Evolutionary conservation across 2,797 vertebrate species (phyloP).

Genomic region (Limnodromus scolopaceus): DNA sequence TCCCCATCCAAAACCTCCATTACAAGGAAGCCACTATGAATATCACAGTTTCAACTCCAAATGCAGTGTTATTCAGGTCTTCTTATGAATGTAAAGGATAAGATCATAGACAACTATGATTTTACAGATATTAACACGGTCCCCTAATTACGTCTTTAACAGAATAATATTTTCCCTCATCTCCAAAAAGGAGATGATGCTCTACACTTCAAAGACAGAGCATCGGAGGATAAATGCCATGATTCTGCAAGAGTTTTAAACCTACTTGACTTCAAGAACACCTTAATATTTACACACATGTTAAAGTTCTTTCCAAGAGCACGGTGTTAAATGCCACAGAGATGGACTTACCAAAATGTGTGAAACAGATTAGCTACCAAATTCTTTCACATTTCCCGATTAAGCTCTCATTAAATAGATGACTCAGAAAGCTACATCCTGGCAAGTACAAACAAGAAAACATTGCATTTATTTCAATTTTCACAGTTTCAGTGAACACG

Average conservation of each 20-base stretch:
- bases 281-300: neutral
- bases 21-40: slow-evolving; percentile 66
- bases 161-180: neutral
- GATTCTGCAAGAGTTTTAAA: neutral
- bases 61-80: slow-evolving; percentile 15
- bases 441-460: neutral
- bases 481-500: neutral
- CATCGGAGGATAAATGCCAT: neutral
- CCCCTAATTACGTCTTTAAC: neutral
- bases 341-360: neutral
- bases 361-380: neutral
- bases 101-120: neutral
- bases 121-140: neutral
- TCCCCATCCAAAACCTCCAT: slow-evolving; percentile 54
- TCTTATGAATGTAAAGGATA: slow-evolving; percentile 39
- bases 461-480: neutral
- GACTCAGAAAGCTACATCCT: neutral
- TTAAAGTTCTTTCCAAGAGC: neutral
- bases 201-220: neutral
- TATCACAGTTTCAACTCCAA: slow-evolving; percentile 60
- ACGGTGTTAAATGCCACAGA: neutral
- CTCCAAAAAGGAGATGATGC: neutral
- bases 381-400: neutral
- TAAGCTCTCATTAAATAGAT: neutral
- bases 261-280: neutral